Percentiles rank a stretch among this genome's conserved stretches.
Evolutionary conservation across 1,140 invertebrate genomes (phyloP).

Genomic region (Andricus grossulariae): DNA sequence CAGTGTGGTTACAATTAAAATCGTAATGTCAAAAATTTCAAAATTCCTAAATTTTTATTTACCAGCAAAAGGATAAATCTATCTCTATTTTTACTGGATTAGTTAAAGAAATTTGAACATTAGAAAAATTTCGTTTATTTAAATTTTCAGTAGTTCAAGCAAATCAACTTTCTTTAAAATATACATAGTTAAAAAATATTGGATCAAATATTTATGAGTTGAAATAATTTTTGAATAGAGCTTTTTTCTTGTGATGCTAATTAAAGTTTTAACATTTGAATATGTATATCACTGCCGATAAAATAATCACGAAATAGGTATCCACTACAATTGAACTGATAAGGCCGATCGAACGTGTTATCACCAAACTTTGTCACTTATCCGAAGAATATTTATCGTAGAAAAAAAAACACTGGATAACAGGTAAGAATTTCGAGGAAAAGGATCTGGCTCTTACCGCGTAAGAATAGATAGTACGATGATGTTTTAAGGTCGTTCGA

Average conservation of each 20-base stretch:
- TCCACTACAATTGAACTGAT: neutral
- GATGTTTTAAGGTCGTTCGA: slow-evolving; percentile 12
- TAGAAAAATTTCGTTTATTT: too few relatives aligned
- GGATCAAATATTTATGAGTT: neutral
- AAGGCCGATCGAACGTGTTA: neutral
- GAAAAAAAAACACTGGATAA: neutral
- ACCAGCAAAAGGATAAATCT: too few relatives aligned
- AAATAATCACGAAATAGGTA: neutral
- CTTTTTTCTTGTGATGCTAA: too few relatives aligned
- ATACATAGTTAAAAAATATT: neutral
- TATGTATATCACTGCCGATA: neutral
- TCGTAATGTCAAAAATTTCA: too few relatives aligned
- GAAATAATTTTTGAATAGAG: too few relatives aligned
- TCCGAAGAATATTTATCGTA: neutral
- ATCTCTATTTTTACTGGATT: too few relatives aligned
- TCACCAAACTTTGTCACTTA: slow-evolving; percentile 6
- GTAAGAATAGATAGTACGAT: slow-evolving; percentile 4
- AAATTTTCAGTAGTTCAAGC: too few relatives aligned
- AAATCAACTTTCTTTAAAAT: neutral
- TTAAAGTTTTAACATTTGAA: too few relatives aligned
- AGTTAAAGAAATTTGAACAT: too few relatives aligned
- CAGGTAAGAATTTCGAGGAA: neutral
- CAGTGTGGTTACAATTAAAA: too few relatives aligned
- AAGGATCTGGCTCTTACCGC: slow-evolving; percentile 7
- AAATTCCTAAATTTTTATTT: too few relatives aligned